Conservation (phyloP, 1,140 invertebrate genomes). For the Danaus plexippus region DNA sequence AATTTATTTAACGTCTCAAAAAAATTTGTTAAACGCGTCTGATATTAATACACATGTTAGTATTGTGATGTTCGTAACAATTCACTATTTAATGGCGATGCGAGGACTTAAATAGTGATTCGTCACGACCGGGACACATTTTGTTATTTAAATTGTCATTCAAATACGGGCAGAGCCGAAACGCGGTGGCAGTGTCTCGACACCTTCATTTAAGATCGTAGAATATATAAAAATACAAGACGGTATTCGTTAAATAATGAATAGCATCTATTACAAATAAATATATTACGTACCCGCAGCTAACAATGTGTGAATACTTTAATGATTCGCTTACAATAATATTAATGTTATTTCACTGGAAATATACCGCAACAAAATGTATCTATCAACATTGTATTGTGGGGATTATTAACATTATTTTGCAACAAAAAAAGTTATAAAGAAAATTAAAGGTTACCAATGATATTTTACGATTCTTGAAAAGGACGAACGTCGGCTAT, state of each 20-base stretch:
- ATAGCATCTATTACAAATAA: too few species aligned
- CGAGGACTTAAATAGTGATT: conserved; percentile 33
- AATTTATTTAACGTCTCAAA: conserved; percentile 5
- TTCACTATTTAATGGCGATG: conserved; percentile 35
- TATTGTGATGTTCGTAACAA: conserved; percentile 28
- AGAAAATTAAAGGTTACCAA: conserved; percentile 67
- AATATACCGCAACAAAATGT: conserved; percentile 17
- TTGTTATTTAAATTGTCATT: conserved; percentile 66
- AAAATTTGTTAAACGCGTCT: background rate
- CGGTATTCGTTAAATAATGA: too few species aligned
- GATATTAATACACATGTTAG: too few species aligned
- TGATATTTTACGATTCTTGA: conserved; percentile 60
- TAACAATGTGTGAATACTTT: too few species aligned
- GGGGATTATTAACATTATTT: conserved; percentile 51
- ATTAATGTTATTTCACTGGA: too few species aligned
- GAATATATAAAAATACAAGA: background rate
- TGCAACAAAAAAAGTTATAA: conserved; percentile 60
- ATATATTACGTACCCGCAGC: too few species aligned
- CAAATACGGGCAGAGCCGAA: conserved; percentile 46
- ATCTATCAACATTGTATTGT: conserved; percentile 44
- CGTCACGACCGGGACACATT: conserved; percentile 55
- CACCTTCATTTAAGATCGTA: conserved; percentile 35
- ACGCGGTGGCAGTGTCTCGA: conserved; percentile 60
- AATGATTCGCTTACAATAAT: too few species aligned
- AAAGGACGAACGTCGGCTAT: conserved; percentile 54